A percentile compares a stretch with the other conserved stretches of the same genome.
phyloP scores from a whole-genome alignment of 2,113 vertebrate genomes.

The Tachysurus vachellii region DNA sequence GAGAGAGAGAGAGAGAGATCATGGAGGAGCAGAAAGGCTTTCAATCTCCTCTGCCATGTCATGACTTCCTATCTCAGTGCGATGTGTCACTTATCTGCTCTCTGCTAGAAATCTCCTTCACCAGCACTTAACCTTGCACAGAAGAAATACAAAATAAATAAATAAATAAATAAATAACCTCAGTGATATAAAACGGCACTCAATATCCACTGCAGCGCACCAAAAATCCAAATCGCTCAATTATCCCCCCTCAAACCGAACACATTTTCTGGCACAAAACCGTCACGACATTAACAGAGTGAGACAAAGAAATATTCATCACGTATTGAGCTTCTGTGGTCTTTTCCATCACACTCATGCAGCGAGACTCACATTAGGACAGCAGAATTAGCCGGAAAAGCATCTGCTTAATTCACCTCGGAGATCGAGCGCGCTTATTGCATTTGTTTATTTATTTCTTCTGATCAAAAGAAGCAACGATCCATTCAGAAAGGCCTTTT shows the following conservation, averaged over 20 bases:
- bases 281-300: constrained; percentile 27
- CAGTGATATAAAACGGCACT: constrained; percentile 55
- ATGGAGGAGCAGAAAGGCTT: constrained; percentile 47
- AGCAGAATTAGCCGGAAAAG: constrained; percentile 35
- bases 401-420: constrained; percentile 35
- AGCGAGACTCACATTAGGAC: constrained; percentile 29
- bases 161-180: not conserved
- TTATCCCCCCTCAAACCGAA: not conserved
- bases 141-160: constrained; percentile 23
- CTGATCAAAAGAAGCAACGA: constrained; percentile 64
- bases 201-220: constrained; percentile 62
- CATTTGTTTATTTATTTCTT: constrained; percentile 62
- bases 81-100: constrained; percentile 71
- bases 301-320: constrained; percentile 36
- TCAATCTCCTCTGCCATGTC: constrained; percentile 61
- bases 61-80: constrained; percentile 62
- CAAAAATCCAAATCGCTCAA: constrained; percentile 47
- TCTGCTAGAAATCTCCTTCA: constrained; percentile 66
- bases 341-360: constrained; percentile 27
- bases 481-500: constrained; percentile 62
- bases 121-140: constrained; percentile 73
- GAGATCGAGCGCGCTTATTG: constrained; percentile 46
- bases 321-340: constrained; percentile 27
- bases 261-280: constrained; percentile 17
- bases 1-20: constrained; percentile 28